Base-by-base conservation (phyloP, 1,140 invertebrate species). In the Listronotus oregonensis region DNA sequence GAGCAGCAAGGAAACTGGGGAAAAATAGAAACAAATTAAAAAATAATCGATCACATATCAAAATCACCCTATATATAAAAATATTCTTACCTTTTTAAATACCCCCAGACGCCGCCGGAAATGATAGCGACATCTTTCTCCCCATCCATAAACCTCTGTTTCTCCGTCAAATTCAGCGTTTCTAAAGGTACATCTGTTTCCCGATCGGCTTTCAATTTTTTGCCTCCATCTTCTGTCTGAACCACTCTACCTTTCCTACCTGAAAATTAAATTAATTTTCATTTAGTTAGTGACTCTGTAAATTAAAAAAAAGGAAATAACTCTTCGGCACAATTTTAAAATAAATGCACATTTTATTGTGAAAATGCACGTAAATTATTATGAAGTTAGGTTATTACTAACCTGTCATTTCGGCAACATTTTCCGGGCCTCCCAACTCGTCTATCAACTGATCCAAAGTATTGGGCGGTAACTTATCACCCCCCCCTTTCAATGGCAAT, bases 61-160 rank as follows among this genome's bases (percentile, higher is more conserved):
- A n/a, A n/a, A n/a, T n/a, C n/a, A n/a, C n/a, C n/a, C n/a, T n/a
- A n/a, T n/a, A n/a, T n/a, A n/a, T n/a, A n/a, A n/a, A n/a, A n/a
- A n/a, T 27, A 27, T 27, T 27, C 21, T 27, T 51, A 65, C 63
- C 63, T 66, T 49, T 66, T 57, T 14, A 66, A 71, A 98, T 98
- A 80, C 98, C 98, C 66, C 94, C 97, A 72, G 94, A 97, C 1
- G 98, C 98, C 0, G 98, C 97, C 98, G 0, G 97, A 99, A 64
- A 99, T 99, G 64, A 99, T 98, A 18, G 98, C 97, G 40, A 99
- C 93, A 67, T 93, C 92, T 81, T 99, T 99, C 77, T 97, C 93
- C 0, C 96, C 97, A 78, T 97, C 90, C 97, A 99, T 99, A 80
- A 99, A 99, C 73, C 91, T 83, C 71, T 90, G 87, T 78, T 91